Evolutionary conservation across 2,113 vertebrate species (phyloP).

Genomic region (Microtus ochrogaster): DNA sequence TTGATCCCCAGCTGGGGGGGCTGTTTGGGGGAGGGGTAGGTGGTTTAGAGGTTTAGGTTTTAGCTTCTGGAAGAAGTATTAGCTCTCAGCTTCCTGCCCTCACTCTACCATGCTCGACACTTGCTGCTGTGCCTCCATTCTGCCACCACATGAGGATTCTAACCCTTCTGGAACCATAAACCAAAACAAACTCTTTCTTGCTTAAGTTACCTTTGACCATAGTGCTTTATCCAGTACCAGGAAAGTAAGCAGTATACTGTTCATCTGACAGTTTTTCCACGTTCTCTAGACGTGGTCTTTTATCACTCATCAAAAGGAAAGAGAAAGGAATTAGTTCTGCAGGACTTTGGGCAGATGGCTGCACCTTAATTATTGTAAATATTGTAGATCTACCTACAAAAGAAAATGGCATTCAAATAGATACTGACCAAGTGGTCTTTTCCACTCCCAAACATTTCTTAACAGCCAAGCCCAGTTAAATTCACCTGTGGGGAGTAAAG

Average conservation of each 20-base stretch:
- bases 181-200: neutral
- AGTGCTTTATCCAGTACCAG: neutral
- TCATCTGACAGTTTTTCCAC: neutral
- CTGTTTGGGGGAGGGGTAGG: neutral
- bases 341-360: neutral
- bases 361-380: neutral
- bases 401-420: neutral
- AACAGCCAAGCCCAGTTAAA: neutral
- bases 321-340: neutral
- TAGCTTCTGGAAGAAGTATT: neutral
- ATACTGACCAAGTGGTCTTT: neutral
- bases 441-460: constrained; percentile 2
- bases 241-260: neutral
- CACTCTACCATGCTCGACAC: neutral
- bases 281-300: neutral
- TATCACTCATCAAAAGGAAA: neutral
- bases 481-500: neutral
- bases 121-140: neutral
- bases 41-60: neutral
- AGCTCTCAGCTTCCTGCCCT: neutral
- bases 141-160: neutral
- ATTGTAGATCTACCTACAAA: neutral
- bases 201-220: neutral
- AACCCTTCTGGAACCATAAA: neutral
- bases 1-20: neutral